phyloP scores from a whole-genome alignment of 1,140 invertebrate species.

The Steinernema khuongi region DNA sequence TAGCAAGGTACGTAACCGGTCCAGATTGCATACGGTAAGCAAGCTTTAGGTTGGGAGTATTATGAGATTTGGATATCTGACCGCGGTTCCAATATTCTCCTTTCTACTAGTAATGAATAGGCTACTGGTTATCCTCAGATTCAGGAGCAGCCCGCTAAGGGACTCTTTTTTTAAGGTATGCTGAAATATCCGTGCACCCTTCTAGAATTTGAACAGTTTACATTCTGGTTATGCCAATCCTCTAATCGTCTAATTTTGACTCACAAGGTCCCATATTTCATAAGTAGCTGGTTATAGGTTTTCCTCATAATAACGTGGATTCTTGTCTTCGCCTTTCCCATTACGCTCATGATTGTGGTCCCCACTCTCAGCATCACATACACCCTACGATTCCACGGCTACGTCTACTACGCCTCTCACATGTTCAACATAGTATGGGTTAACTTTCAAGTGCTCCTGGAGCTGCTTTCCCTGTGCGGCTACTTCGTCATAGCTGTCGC shows the following conservation, averaged over 20 bases:
- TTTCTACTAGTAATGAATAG: neutral
- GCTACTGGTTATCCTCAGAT: neutral
- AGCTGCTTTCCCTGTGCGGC: neutral
- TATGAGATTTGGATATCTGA: neutral
- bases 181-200: too few species aligned
- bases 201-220: neutral
- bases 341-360: neutral
- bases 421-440: neutral
- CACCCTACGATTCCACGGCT: neutral
- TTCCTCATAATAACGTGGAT: neutral
- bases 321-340: neutral
- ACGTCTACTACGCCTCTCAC: neutral
- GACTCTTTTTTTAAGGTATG: too few species aligned
- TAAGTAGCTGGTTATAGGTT: neutral
- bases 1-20: neutral
- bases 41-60: neutral
- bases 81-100: neutral
- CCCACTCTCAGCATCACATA: neutral
- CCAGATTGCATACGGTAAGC: neutral
- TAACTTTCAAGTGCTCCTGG: neutral
- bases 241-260: neutral
- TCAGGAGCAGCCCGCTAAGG: neutral
- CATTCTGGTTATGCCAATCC: neutral
- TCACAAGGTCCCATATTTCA: too few species aligned
- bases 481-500: neutral